Evolutionary conservation across 30 jellyfish, hydroid and myxozoan genomes (phyloP).

Genomic region (Chrysaora quinquecirrha): DNA sequence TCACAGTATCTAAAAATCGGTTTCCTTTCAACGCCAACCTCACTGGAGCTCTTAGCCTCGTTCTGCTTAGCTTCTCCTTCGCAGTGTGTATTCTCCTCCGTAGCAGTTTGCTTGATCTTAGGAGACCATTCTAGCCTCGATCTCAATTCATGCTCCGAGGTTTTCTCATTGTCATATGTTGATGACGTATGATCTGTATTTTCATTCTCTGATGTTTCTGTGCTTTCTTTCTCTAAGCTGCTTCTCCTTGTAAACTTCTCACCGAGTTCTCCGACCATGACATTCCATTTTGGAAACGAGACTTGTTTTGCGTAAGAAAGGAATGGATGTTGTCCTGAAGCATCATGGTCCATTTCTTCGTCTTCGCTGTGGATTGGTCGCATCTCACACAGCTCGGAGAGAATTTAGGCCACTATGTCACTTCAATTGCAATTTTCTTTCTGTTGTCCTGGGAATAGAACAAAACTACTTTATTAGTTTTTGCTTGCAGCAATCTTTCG

Average conservation of each 20-base stretch:
- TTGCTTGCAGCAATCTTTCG: too few species aligned
- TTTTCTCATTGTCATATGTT: neutral
- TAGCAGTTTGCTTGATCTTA: neutral
- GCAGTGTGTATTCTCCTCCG: neutral
- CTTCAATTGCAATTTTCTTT: too few species aligned
- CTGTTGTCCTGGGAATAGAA: too few species aligned
- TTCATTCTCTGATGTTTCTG: neutral
- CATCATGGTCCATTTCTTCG: slow-evolving; percentile 50
- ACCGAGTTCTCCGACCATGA: slow-evolving; percentile 63
- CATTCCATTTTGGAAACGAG: slow-evolving; percentile 86
- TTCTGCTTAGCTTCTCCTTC: neutral
- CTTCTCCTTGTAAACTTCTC: slow-evolving; percentile 59
- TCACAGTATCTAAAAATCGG: slow-evolving; percentile 40
- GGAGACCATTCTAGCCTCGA: neutral
- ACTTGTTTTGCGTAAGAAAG: slow-evolving; percentile 67
- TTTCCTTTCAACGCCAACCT: slow-evolving; percentile 12
- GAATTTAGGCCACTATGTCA: too few species aligned
- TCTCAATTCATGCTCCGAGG: neutral
- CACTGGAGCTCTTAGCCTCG: neutral
- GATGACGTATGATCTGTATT: neutral
- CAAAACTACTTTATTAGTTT: too few species aligned
- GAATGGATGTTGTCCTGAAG: slow-evolving; percentile 9
- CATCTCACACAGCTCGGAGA: neutral
- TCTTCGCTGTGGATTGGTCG: neutral
- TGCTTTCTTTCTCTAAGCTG: slow-evolving; percentile 35